Conservation (phyloP, 2,888 invertebrate genomes). For the Campaea margaritaria region DNA sequence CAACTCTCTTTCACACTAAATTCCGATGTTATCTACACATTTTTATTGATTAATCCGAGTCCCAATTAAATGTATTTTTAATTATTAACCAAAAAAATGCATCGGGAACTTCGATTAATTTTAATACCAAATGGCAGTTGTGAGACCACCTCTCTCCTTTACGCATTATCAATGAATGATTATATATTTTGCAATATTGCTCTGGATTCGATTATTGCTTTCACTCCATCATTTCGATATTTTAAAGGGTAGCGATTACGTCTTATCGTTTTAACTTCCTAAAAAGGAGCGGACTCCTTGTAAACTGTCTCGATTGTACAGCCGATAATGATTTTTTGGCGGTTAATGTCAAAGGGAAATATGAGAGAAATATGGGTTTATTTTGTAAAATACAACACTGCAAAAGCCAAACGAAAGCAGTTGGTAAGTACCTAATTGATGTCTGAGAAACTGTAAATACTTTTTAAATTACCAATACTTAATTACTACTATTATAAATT, state of each 20-base stretch:
- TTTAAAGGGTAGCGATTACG: constrained; percentile 20
- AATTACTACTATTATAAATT: too few species aligned
- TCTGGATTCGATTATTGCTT: constrained; percentile 53
- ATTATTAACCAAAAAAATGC: constrained; percentile 32
- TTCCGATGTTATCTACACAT: constrained; percentile 23
- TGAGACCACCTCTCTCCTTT: constrained; percentile 43
- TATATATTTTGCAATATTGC: constrained; percentile 51
- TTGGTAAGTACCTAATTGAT: not conserved
- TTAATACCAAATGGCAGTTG: constrained; percentile 42
- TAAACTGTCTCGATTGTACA: constrained; percentile 9
- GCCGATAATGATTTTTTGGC: constrained; percentile 6
- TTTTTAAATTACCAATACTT: too few species aligned
- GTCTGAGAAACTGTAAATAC: not conserved
- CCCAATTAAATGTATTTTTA: constrained; percentile 25
- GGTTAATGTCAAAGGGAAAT: constrained; percentile 16
- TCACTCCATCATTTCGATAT: constrained; percentile 38
- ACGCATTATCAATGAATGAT: constrained; percentile 40
- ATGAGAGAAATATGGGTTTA: not conserved
- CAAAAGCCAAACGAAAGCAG: not conserved
- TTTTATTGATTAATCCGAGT: constrained; percentile 32
- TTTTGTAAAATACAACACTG: not conserved
- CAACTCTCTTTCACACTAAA: constrained; percentile 13
- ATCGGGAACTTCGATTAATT: constrained; percentile 36
- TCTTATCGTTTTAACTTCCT: constrained; percentile 12
- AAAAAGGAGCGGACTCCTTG: constrained; percentile 14